phyloP scores from a whole-genome alignment of 2,888 invertebrate genomes.

The Volucella inanis region DNA sequence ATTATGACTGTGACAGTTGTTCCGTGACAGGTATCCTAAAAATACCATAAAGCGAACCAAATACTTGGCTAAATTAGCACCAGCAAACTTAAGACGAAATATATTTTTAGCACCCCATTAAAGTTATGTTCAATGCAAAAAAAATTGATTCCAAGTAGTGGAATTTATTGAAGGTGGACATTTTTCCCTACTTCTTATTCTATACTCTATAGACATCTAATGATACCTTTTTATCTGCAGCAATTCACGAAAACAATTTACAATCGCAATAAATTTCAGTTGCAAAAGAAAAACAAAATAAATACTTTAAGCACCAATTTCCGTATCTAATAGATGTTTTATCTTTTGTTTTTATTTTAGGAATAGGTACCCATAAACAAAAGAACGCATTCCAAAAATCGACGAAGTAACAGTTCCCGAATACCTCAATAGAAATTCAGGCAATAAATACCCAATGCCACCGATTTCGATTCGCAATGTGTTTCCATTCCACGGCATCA shows the following conservation, averaged over 20 bases:
- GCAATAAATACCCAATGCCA: constrained; percentile 39
- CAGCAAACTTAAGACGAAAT: no score
- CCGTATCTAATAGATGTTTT: constrained; percentile 66
- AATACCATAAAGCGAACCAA: no score
- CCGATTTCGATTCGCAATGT: constrained; percentile 32
- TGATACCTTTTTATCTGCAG: constrained; percentile 38
- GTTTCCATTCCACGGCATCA: neutral
- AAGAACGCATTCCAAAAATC: neutral
- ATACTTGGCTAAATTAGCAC: no score
- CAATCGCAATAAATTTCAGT: constrained; percentile 43
- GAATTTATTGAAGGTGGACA: neutral
- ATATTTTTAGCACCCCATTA: no score
- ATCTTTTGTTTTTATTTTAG: constrained; percentile 45
- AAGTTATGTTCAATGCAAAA: no score
- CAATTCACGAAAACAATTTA: constrained; percentile 47
- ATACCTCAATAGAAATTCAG: constrained; percentile 14
- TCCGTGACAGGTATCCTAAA: no score
- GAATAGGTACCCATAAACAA: constrained; percentile 20
- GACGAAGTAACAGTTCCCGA: neutral
- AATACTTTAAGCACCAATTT: constrained; percentile 59
- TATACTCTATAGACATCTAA: constrained; percentile 16
- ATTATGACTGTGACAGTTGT: no score
- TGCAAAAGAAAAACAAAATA: constrained; percentile 36
- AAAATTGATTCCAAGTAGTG: no score
- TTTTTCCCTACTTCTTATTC: constrained; percentile 9